Evolutionary conservation across 2,113 vertebrate genomes (phyloP).

Genomic region (Takifugu bimaculatus): DNA sequence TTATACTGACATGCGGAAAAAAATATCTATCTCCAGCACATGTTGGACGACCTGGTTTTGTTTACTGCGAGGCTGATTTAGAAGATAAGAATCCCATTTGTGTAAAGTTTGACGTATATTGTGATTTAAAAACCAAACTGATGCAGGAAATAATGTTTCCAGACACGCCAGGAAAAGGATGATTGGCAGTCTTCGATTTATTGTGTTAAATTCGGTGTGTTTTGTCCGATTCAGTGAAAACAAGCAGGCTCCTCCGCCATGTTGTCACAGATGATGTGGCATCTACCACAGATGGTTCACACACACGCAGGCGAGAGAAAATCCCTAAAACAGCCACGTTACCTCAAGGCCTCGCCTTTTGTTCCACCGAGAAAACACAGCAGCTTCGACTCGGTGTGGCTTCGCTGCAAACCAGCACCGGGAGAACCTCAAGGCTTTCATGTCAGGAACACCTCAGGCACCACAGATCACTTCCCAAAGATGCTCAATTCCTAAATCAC

Average conservation of each 20-base stretch:
- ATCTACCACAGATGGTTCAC: slow-evolving; percentile 23
- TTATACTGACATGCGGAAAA: no score
- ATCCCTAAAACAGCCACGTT: slow-evolving; percentile 29
- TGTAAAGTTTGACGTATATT: no score
- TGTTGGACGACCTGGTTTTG: no score
- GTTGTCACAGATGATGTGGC: slow-evolving; percentile 30
- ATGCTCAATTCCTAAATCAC: slow-evolving; percentile 42
- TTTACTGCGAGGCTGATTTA: neutral
- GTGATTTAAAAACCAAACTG: neutral
- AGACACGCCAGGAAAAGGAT: slow-evolving; percentile 1
- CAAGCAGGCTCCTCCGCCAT: neutral
- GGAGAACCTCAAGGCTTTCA: slow-evolving; percentile 38
- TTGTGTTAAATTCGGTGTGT: neutral
- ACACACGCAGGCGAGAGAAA: slow-evolving; percentile 19
- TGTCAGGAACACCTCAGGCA: slow-evolving; percentile 26
- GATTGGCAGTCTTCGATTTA: slow-evolving; percentile 11
- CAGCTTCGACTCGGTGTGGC: slow-evolving; percentile 24
- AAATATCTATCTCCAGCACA: no score
- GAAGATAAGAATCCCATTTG: neutral
- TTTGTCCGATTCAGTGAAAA: slow-evolving; percentile 28
- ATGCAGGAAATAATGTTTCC: neutral
- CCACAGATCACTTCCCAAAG: slow-evolving; percentile 25
- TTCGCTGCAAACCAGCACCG: slow-evolving; percentile 26
- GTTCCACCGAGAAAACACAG: slow-evolving; percentile 29
- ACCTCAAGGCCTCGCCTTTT: slow-evolving; percentile 33